Evolutionary conservation across 1,140 invertebrate genomes (phyloP).

Genomic region (Drosophila ohnishii): DNA sequence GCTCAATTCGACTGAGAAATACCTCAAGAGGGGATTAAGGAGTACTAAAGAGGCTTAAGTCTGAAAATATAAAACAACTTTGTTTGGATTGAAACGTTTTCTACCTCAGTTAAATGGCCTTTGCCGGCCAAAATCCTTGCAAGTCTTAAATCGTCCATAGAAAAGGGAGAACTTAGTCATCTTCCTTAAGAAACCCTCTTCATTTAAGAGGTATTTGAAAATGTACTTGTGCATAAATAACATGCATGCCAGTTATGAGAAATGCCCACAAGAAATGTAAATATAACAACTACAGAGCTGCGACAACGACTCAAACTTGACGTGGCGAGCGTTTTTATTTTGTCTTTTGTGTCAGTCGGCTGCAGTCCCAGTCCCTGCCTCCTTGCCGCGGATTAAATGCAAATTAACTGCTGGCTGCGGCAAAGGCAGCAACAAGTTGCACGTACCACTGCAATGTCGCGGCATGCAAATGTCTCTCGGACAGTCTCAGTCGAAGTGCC

Average conservation of each 20-base stretch:
- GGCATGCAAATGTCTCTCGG: conserved; percentile 61
- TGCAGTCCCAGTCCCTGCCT: conserved; percentile 17
- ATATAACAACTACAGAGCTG: conserved; percentile 44
- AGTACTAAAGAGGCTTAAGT: background rate
- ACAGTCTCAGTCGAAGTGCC: conserved; percentile 25
- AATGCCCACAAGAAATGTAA: conserved; percentile 36
- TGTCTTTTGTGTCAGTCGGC: conserved; percentile 33
- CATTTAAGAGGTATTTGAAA: conserved; percentile 14
- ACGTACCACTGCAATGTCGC: conserved; percentile 61
- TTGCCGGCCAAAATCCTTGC: background rate
- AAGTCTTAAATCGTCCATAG: too few species aligned
- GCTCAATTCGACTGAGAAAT: conserved; percentile 7
- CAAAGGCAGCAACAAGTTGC: conserved; percentile 71
- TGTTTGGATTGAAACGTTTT: too few species aligned
- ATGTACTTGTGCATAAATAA: conserved; percentile 45
- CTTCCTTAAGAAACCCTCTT: background rate
- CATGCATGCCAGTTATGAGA: conserved; percentile 55
- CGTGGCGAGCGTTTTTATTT: conserved; percentile 52
- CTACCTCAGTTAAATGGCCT: background rate
- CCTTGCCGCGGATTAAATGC: conserved; percentile 70
- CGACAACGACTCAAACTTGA: conserved; percentile 58
- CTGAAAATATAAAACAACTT: background rate
- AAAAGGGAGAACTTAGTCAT: background rate
- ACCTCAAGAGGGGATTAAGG: background rate
- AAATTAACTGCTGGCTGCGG: conserved; percentile 73